A percentile compares a stretch with the other conserved stretches of the same genome.
Evolutionary conservation across 2,888 invertebrate genomes (phyloP).

Genomic region (Drosophila neonasuta): DNA sequence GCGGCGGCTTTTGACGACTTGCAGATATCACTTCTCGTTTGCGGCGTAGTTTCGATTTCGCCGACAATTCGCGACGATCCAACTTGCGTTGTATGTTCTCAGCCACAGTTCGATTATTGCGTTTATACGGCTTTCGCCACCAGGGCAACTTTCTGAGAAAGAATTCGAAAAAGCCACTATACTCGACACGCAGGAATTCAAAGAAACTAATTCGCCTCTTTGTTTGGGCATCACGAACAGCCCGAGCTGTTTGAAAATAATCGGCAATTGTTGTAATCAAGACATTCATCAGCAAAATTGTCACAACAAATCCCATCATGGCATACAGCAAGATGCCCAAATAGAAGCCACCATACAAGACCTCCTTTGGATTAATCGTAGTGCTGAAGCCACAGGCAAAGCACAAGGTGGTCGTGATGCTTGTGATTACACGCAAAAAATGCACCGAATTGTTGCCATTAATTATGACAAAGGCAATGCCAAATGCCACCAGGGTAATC

Average conservation of each 20-base stretch:
- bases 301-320: slow-evolving; percentile 64
- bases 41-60: neutral
- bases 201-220: slow-evolving; percentile 59
- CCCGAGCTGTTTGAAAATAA: slow-evolving; percentile 62
- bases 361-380: slow-evolving; percentile 47
- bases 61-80: neutral
- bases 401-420: slow-evolving; percentile 68
- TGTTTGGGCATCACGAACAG: slow-evolving; percentile 19
- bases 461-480: slow-evolving; percentile 64
- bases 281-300: slow-evolving; percentile 76
- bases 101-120: slow-evolving; percentile 44
- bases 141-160: neutral
- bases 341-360: slow-evolving; percentile 67
- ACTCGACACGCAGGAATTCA: slow-evolving; percentile 67
- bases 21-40: neutral
- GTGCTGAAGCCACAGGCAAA: slow-evolving; percentile 73
- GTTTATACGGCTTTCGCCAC: slow-evolving; percentile 13
- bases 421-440: slow-evolving; percentile 58
- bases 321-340: slow-evolving; percentile 74
- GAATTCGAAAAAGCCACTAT: neutral
- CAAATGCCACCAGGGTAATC: slow-evolving; percentile 68
- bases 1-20: neutral
- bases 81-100: slow-evolving; percentile 44
- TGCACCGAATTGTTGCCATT: slow-evolving; percentile 73
- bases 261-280: slow-evolving; percentile 73